phyloP scores from a whole-genome alignment of 1,140 invertebrate species.

The Microplitis demolitor region DNA sequence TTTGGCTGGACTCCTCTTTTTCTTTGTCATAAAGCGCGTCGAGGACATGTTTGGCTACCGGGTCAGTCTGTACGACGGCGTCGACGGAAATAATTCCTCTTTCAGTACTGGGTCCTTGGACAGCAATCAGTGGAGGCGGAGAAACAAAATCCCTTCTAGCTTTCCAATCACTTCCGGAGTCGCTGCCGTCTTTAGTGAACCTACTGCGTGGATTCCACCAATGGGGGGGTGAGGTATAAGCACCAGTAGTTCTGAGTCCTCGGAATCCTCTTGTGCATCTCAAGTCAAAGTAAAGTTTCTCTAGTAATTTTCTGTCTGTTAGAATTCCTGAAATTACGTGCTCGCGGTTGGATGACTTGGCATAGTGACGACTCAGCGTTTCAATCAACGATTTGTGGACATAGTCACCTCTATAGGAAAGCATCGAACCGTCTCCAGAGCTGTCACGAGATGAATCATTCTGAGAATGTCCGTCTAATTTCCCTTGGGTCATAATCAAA shows the following conservation, averaged over 20 bases:
- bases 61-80: conserved; percentile 67
- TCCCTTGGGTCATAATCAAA: conserved; percentile 52
- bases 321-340: conserved; percentile 73
- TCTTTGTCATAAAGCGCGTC: conserved; percentile 51
- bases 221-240: conserved; percentile 52
- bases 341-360: conserved; percentile 68
- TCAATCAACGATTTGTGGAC: conserved; percentile 69
- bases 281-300: conserved; percentile 74
- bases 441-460: conserved; percentile 16
- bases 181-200: conserved; percentile 8
- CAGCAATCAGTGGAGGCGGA: conserved; percentile 72
- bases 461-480: conserved; percentile 18
- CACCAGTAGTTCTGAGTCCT: conserved; percentile 58
- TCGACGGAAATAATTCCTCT: conserved; percentile 46
- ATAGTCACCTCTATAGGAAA: conserved; percentile 62
- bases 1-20: conserved; percentile 44
- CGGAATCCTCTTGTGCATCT: conserved; percentile 72
- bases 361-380: conserved; percentile 70
- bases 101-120: conserved; percentile 67
- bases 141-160: conserved; percentile 53
- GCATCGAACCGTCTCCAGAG: conserved; percentile 36
- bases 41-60: conserved; percentile 64
- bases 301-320: conserved; percentile 72
- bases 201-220: conserved; percentile 56
- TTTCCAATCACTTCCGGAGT: conserved; percentile 8